Percentiles rank a stretch among this genome's conserved stretches.
phyloP scores from a whole-genome alignment of 2,113 vertebrate species.

The Apodemus sylvaticus region DNA sequence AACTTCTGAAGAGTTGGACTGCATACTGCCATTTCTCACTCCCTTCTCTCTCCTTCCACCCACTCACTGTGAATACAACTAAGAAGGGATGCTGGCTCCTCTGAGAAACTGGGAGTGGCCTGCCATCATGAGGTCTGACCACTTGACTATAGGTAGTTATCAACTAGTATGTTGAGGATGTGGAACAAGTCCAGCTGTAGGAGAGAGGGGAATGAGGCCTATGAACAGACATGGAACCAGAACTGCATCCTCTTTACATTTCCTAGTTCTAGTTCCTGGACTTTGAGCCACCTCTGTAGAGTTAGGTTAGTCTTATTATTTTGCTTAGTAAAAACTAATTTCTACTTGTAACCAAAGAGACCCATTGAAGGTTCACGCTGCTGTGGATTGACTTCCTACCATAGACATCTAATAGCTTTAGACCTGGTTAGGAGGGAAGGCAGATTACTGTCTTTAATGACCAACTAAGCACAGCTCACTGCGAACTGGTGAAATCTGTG shows the following conservation, averaged over 20 bases:
- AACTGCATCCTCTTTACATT: not conserved
- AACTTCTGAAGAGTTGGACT: not conserved
- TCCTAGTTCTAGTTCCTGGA: not conserved
- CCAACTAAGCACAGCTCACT: not conserved
- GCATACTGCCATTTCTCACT: not conserved
- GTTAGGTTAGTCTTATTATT: not conserved
- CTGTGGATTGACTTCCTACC: not conserved
- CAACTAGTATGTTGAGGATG: not conserved
- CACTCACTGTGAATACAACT: not conserved
- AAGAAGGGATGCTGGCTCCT: not conserved
- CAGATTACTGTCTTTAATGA: not conserved
- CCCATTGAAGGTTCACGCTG: not conserved
- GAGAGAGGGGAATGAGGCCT: not conserved
- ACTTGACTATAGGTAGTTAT: not conserved
- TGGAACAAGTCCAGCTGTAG: not conserved
- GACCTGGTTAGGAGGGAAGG: not conserved
- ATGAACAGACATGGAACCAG: not conserved
- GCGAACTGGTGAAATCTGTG: not conserved
- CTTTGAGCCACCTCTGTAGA: not conserved
- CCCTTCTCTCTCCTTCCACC: not conserved
- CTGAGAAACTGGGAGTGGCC: not conserved
- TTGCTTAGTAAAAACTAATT: not conserved
- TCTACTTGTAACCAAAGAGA: not conserved
- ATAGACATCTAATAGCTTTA: not conserved
- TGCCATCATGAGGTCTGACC: not conserved